Base-by-base conservation (phyloP, 2,888 invertebrate species). In the Caenorhabditis angaria region DNA sequence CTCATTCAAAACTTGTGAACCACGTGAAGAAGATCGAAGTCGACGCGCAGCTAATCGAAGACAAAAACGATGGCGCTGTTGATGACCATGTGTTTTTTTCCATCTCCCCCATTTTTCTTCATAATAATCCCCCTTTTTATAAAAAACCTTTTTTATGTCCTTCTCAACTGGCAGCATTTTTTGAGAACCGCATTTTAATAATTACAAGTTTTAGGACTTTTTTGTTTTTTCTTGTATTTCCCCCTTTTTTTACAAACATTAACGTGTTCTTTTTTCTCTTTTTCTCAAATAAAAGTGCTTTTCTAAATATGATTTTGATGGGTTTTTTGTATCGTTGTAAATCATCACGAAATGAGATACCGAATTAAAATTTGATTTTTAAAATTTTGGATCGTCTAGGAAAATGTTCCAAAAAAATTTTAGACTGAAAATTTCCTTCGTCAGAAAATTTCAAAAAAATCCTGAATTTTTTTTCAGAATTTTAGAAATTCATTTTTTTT, bases 41-140 rank as follows among this genome's bases (percentile, higher is more conserved):
- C 69, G 79, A 25, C 70, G 77, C 24, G 77, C 79, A 8, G 76
- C 79, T 8, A 77, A 79, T 61, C 65, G 79, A 50, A 57, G 77
- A 6, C 79, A 78, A 56, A 78, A 78, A 32, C 64, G 76, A 3
- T 72, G 68, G 68, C 72, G 72, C 22, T 50, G 50, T 14, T 41
- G 18, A 41, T n/a, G n/a, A n/a, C n/a, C n/a, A n/a, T n/a, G n/a
- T n/a, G 18, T n/a, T 22, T 32, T 28, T 18, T 57, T 28, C 6
- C n/a, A n/a, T n/a, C n/a, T n/a, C n/a, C n/a, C n/a, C n/a, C n/a
- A n/a, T n/a, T 22, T 57, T 28, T 57, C 10, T 57, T 32, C n/a
- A 22, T 28, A 22, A 29, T 32, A 57, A 28, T 57, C 18, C 22
- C 6, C 8, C 22, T 8, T 28, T 27, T n/a, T 25, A 12, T 6